These are phyloP conservation scores for Syngnathus floridae DNA, from an alignment of 2,113 vertebrate species.

Conservation along the genomic window DNA sequence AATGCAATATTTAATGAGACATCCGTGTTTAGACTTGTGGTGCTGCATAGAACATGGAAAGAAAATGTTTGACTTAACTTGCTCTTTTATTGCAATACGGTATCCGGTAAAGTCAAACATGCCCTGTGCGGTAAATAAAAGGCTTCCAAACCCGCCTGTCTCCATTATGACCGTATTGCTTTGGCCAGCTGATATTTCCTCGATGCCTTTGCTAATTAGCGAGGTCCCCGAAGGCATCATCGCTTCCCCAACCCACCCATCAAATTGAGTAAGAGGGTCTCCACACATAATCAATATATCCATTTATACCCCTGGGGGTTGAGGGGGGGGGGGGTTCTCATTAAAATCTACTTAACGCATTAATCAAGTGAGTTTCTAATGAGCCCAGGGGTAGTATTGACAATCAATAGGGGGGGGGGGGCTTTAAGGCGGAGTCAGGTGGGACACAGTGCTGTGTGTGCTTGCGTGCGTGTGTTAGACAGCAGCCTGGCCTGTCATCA, in stretches of 20 bases:
- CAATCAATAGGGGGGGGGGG: constrained; percentile 20
- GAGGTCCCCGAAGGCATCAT: constrained; percentile 26
- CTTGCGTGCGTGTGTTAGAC: background rate
- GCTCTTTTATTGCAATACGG: too few relatives aligned
- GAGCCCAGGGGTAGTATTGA: constrained; percentile 38
- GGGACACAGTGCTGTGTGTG: constrained; percentile 19
- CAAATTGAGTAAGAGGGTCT: constrained; percentile 14
- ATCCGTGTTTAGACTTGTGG: too few relatives aligned
- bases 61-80: too few relatives aligned
- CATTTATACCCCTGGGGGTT: constrained; percentile 2
- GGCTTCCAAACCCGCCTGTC: background rate
- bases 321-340: constrained; percentile 14
- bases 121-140: background rate
- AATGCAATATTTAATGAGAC: too few relatives aligned
- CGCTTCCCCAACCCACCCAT: background rate
- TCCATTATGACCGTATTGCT: background rate
- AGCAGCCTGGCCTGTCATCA: constrained; percentile 21
- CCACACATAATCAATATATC: constrained; percentile 20
- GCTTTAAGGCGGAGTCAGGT: constrained; percentile 22
- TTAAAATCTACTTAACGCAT: constrained; percentile 45
- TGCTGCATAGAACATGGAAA: too few relatives aligned
- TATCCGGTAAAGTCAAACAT: background rate
- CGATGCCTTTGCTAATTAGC: constrained; percentile 25
- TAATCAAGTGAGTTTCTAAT: constrained; percentile 34
- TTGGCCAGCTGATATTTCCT: background rate